Conservation (phyloP, 2,888 invertebrate species). For the Hyalella azteca region DNA sequence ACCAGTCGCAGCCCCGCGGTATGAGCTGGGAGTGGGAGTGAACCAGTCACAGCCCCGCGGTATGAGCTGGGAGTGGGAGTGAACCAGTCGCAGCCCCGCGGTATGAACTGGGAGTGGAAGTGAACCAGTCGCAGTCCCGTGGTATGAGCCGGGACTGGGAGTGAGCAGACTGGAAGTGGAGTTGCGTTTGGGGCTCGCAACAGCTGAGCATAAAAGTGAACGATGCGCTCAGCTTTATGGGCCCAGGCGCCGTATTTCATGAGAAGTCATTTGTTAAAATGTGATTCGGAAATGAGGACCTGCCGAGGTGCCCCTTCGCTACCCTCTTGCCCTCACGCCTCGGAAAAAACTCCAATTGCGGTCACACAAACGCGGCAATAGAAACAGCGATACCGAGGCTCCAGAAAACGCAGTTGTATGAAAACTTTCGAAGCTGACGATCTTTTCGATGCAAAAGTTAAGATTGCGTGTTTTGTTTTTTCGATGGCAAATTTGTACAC, state of each 20-base stretch:
- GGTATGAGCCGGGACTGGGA: too few relatives aligned
- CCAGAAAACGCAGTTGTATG: conserved; percentile 9
- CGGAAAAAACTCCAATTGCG: conserved; percentile 24
- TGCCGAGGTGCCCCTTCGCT: conserved; percentile 33
- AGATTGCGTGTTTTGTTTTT: too few relatives aligned
- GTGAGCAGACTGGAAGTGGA: not conserved
- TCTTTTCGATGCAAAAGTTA: too few relatives aligned
- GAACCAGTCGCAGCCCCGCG: too few relatives aligned
- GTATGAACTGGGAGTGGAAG: not conserved
- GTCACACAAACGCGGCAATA: not conserved
- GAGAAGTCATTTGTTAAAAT: conserved; percentile 36
- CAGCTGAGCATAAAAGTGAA: conserved; percentile 31
- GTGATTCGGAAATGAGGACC: conserved; percentile 36
- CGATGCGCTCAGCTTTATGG: conserved; percentile 36
- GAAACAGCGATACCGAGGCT: not conserved
- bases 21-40: too few relatives aligned
- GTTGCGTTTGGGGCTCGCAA: not conserved
- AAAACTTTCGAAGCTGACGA: too few relatives aligned
- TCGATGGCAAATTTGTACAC: too few relatives aligned
- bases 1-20: too few relatives aligned
- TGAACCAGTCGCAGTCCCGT: not conserved
- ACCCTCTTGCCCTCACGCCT: conserved; percentile 2
- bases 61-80: too few relatives aligned
- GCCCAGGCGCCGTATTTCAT: conserved; percentile 16
- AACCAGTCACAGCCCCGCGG: too few relatives aligned